A percentile compares a stretch with the other conserved stretches of the same genome.
Conservation (phyloP, 2,113 vertebrate genomes). For the Grammomys surdaster region DNA sequence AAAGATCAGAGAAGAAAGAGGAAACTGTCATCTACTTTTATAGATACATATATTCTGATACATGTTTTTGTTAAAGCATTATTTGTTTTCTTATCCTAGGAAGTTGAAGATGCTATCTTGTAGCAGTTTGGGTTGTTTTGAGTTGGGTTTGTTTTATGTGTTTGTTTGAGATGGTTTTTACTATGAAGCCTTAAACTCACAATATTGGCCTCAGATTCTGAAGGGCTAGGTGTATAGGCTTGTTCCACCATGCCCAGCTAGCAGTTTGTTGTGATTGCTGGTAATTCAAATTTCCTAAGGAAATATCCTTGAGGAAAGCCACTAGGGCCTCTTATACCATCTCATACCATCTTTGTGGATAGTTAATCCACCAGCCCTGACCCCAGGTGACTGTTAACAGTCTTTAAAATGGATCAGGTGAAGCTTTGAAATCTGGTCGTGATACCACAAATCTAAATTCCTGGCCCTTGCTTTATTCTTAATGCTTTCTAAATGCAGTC, state of each 20-base stretch:
- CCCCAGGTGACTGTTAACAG: background rate
- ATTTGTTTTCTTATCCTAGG: conserved; percentile 7
- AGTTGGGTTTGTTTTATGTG: background rate
- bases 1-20: background rate
- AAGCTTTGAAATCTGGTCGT: background rate
- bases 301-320: background rate
- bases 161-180: background rate
- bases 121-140: background rate
- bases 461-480: conserved; percentile 14
- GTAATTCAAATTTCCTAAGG: conserved; percentile 17
- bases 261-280: background rate
- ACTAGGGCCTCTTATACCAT: background rate
- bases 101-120: background rate
- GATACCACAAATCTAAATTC: conserved; percentile 35
- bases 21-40: conserved; percentile 30
- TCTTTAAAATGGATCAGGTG: background rate
- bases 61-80: background rate
- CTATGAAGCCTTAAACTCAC: background rate
- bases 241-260: background rate
- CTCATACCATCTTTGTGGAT: background rate
- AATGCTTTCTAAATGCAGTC: conserved; percentile 12
- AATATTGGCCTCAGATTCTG: background rate
- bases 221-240: background rate
- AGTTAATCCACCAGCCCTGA: background rate
- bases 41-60: background rate